Conservation (phyloP, 2,113 vertebrate genomes). For the Peromyscus leucopus region DNA sequence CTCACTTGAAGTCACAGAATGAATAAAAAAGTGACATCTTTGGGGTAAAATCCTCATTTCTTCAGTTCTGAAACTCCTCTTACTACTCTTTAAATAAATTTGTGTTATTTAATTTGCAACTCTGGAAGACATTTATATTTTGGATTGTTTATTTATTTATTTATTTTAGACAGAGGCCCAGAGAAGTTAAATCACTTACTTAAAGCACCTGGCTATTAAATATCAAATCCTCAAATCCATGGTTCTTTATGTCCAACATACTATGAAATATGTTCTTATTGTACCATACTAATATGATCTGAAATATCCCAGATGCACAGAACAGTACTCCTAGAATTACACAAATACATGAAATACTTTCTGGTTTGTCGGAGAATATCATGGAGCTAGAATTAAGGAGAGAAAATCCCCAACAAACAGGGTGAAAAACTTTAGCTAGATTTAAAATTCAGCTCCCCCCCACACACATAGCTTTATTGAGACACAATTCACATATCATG, state of each 20-base stretch:
- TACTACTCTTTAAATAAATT: not conserved
- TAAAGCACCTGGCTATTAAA: not conserved
- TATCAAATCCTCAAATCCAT: not conserved
- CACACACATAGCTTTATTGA: not conserved
- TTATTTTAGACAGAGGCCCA: not conserved
- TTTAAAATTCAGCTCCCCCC: not conserved
- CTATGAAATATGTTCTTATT: not conserved
- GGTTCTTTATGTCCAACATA: not conserved
- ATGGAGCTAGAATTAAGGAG: not conserved
- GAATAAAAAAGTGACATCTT: not conserved
- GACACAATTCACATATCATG: not conserved
- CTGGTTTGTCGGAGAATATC: not conserved
- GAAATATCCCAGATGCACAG: not conserved
- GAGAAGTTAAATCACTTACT: not conserved
- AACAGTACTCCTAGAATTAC: not conserved
- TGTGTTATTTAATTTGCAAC: not conserved
- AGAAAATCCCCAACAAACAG: not conserved
- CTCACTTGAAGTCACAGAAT: not conserved
- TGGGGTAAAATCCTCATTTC: not conserved
- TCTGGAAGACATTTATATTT: conserved; percentile 5
- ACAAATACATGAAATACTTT: not conserved
- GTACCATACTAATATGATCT: not conserved
- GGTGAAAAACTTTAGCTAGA: not conserved
- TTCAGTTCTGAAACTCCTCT: not conserved
- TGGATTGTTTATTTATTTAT: not conserved